Evolutionary conservation across 2,113 vertebrate genomes (phyloP).

Genomic region (Mirounga angustirostris): DNA sequence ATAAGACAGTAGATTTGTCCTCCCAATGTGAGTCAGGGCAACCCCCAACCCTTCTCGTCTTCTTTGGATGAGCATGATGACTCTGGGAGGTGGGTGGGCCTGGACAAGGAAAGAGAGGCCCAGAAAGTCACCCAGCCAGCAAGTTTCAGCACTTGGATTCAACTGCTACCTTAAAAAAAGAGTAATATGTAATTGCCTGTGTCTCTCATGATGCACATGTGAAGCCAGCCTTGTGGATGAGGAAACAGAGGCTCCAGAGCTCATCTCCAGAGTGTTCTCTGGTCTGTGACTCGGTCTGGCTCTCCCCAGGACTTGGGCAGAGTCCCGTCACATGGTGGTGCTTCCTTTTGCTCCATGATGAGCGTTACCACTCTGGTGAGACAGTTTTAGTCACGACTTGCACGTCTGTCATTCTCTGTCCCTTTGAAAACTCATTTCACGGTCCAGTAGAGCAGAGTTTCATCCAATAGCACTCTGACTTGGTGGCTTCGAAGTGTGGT

Average conservation of each 20-base stretch:
- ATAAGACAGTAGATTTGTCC: neutral
- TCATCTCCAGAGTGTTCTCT: neutral
- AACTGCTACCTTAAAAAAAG: neutral
- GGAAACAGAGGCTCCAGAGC: neutral
- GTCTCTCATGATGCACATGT: neutral
- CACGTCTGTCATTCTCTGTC: constrained; percentile 57
- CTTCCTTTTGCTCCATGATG: constrained; percentile 39
- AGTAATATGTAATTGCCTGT: neutral
- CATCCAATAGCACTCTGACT: constrained; percentile 68
- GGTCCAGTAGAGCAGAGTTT: constrained; percentile 77
- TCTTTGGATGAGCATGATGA: neutral
- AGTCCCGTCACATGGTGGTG: neutral
- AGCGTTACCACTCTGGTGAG: constrained; percentile 25
- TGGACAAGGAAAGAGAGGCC: neutral
- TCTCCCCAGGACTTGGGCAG: neutral
- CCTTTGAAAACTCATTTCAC: constrained; percentile 76
- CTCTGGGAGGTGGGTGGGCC: neutral
- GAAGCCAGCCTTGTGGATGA: neutral
- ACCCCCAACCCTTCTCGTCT: neutral
- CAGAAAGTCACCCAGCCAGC: neutral
- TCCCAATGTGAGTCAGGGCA: neutral
- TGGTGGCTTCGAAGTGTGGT: constrained; percentile 69
- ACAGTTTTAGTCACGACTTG: neutral
- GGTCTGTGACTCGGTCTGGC: neutral
- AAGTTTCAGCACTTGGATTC: neutral